Conservation (phyloP, 2,797 vertebrate species). For the Microcaecilia unicolor region DNA sequence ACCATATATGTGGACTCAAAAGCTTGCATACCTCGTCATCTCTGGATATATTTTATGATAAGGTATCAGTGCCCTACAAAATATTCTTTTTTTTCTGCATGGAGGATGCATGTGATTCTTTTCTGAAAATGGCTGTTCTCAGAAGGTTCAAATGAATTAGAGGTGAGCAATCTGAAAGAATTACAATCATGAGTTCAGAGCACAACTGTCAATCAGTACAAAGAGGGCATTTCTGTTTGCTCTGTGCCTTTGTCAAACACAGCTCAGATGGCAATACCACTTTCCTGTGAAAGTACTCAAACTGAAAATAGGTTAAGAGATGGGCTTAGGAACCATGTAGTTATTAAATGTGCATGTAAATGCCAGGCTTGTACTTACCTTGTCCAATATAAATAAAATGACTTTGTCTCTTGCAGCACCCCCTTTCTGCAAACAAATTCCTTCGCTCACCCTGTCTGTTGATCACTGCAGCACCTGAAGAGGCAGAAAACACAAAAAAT, state of each 20-base stretch:
- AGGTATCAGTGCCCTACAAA: too few relatives aligned
- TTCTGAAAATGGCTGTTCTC: too few relatives aligned
- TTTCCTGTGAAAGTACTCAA: too few relatives aligned
- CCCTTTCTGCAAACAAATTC: constrained; percentile 54
- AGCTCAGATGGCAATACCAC: neutral
- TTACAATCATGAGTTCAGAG: too few relatives aligned
- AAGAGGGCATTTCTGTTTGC: neutral
- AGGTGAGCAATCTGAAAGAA: neutral
- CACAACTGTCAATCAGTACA: neutral
- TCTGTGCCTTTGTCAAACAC: neutral
- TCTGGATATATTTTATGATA: too few relatives aligned
- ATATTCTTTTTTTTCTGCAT: too few relatives aligned
- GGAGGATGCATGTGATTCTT: too few relatives aligned
- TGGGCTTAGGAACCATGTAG: too few relatives aligned
- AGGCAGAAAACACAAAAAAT: neutral
- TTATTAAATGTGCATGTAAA: too few relatives aligned
- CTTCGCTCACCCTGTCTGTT: constrained; percentile 35
- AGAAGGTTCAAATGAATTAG: neutral
- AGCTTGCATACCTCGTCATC: too few relatives aligned
- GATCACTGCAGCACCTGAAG: constrained; percentile 39
- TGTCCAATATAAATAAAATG: constrained; percentile 57
- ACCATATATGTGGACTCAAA: too few relatives aligned
- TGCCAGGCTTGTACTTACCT: too few relatives aligned
- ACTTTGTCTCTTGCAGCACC: constrained; percentile 64
- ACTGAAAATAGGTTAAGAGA: neutral